Evolutionary conservation across 92 coral and sea anemone genomes (phyloP), one percentile per base, ranked within the genome.

Genomic region (Umimayanthus chanpuru): DNA sequence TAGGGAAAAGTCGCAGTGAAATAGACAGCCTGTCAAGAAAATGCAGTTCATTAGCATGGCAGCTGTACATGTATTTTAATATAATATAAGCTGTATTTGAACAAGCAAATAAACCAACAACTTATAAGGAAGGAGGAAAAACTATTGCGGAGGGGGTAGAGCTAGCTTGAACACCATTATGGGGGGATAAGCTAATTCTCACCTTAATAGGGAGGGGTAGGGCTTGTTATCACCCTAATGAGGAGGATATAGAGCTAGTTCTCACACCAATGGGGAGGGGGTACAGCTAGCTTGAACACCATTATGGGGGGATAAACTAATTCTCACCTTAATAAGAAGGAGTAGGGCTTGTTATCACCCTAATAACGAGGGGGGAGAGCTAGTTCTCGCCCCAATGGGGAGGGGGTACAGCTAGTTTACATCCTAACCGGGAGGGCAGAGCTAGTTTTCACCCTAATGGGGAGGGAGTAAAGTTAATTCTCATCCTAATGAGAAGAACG

Each of bases 1-100:
- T 96, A 96, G 25, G 98, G 98, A 85, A 96, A 96, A 5, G 96
- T 91, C 1, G 98, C 98, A 25, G 98, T 96, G 87, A 96, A 93
- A 85, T 96, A 96, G 40, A 96, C 99, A 9, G 98, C 99, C 99
- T 96, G 85, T 28, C 77, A 68, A 77, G 38, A 18, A 55, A 88
- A 82, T 21, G 21, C 3, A 82, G 40, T 2, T 32, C 0, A 8
- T 55, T 41, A 44, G 38, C 18, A 84, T 71, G 28, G 25, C 87
- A 14, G 23, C 15, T 53, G 75, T 23, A 32, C 9, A 26, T 16
- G 47, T 30, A 32, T 26, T 32, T n/a, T 47, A 11, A 53, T 11
- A 5, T 7, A 6, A 7, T 5, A 47, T 53, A 53, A 12, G 0
- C 18, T 1, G 58, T 2, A 53, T 53, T 53, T 53, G 3, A 53